Evolutionary conservation across 2,113 vertebrate species (phyloP), one percentile per base, ranked within the genome.

Genomic region (Ochotona princeps): DNA sequence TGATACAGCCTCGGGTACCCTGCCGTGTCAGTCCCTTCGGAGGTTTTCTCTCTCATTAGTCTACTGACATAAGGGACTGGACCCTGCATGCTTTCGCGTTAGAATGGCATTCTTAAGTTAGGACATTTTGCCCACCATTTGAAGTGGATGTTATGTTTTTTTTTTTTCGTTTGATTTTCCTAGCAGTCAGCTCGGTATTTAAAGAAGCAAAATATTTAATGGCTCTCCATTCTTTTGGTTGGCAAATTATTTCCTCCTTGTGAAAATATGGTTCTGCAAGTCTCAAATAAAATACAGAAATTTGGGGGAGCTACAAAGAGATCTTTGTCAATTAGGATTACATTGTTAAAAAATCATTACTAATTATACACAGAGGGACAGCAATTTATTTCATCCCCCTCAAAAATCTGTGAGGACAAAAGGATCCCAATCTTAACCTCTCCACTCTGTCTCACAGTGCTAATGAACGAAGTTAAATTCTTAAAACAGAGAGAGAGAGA

Each of bases 351-450:
- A 57, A 4, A 57, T 91, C 51, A 86, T 83, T 85, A 85, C 72
- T 84, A 78, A 94, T 91, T 75, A 75, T 44, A 96, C 90, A 69
- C 67, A 82, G 89, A 91, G 93, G 38, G 69, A 95, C 83, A 88
- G 12, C 26, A 32, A 73, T 28, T 92, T 66, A 57, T 30, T 66
- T 87, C 57, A 38, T 66, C 70, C 80, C 60, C 73, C 32, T n/a
- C 5, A 23, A 49, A 69, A 76, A 90, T 93, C 70, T 75, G 47
- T 54, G 88, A 95, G 72, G 49, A 94, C 88, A 94, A 94, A 95
- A 95, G 83, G 60, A 93, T 80, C 82, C 70, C 72, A 93, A 65
- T 84, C 79, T 87, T 79, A 83, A 82, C 95, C 92, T 70, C 49
- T 25, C 82, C 49, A 47, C 61, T 57, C 13, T 8, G 87, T 90